These are phyloP conservation scores for Listrodromus nycthemerus DNA, from an alignment of 2,888 invertebrate species.

Conservation along the genomic window DNA sequence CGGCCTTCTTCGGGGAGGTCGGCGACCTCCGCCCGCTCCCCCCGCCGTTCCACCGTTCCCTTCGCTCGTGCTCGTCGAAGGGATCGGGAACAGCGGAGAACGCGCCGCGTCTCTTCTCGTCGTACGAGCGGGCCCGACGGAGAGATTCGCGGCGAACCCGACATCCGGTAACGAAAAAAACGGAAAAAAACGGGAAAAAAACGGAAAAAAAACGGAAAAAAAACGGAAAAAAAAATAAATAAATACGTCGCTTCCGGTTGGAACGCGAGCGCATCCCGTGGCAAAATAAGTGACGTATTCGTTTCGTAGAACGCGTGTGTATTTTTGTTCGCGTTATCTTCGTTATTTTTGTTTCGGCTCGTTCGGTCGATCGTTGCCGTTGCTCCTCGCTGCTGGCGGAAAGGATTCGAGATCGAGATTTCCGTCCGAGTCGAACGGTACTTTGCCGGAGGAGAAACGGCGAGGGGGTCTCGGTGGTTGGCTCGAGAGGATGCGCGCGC, in stretches of 20 bases:
- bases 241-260: no score
- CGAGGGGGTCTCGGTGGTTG: constrained; percentile 55
- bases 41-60: constrained; percentile 16
- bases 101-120: constrained; percentile 33
- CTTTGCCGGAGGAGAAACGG: constrained; percentile 58
- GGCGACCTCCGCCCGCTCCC: constrained; percentile 62
- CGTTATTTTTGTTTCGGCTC: no score
- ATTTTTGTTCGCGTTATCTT: no score
- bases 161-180: constrained; percentile 51
- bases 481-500: constrained; percentile 62
- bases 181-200: no score
- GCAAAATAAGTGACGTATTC: no score
- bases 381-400: constrained; percentile 10
- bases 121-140: constrained; percentile 14
- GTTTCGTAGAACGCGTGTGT: no score
- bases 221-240: no score
- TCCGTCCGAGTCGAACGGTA: constrained; percentile 56
- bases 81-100: constrained; percentile 49
- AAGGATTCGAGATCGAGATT: constrained; percentile 59
- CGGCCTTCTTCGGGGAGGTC: constrained; percentile 67
- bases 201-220: no score
- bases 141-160: not conserved
- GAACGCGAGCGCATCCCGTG: no score
- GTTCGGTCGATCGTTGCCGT: constrained; percentile 31
- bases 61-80: constrained; percentile 25